Percentiles rank a stretch among this genome's conserved stretches.
Conservation (phyloP, 1,140 invertebrate genomes). For the Macrobrachium nipponense region DNA sequence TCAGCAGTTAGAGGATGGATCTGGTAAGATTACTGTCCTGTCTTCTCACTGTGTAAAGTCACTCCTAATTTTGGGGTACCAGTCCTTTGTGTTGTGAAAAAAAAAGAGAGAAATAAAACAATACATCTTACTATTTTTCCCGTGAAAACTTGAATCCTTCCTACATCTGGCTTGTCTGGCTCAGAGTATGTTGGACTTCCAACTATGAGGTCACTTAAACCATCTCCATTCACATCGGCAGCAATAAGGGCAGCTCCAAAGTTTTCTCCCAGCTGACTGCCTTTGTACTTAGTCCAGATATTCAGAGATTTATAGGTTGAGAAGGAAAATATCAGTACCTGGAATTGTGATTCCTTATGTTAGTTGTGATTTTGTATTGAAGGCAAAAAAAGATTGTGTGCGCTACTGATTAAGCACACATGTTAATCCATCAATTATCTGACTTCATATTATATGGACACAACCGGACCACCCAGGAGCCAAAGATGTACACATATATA, state of each 20-base stretch:
- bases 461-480: too few relatives aligned
- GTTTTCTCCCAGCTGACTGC: conserved; percentile 80
- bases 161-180: conserved; percentile 71
- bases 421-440: too few relatives aligned
- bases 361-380: neutral
- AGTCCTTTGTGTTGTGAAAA: too few relatives aligned
- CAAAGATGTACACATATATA: too few relatives aligned
- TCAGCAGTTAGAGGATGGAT: too few relatives aligned
- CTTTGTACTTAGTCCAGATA: conserved; percentile 67
- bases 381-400: neutral
- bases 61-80: too few relatives aligned
- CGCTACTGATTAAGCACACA: too few relatives aligned
- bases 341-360: neutral
- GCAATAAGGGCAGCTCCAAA: conserved; percentile 80
- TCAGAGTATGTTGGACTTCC: conserved; percentile 80
- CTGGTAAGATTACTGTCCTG: too few relatives aligned
- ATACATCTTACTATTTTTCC: conserved; percentile 65
- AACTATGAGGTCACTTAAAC: conserved; percentile 78
- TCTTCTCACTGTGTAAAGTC: too few relatives aligned
- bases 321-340: conserved; percentile 68
- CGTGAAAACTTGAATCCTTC: conserved; percentile 74
- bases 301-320: too few relatives aligned
- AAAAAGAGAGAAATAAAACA: too few relatives aligned
- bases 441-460: too few relatives aligned
- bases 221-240: conserved; percentile 80